phyloP scores from a whole-genome alignment of 92 coral and sea anemone species.

The Palythoa caribaeorum region DNA sequence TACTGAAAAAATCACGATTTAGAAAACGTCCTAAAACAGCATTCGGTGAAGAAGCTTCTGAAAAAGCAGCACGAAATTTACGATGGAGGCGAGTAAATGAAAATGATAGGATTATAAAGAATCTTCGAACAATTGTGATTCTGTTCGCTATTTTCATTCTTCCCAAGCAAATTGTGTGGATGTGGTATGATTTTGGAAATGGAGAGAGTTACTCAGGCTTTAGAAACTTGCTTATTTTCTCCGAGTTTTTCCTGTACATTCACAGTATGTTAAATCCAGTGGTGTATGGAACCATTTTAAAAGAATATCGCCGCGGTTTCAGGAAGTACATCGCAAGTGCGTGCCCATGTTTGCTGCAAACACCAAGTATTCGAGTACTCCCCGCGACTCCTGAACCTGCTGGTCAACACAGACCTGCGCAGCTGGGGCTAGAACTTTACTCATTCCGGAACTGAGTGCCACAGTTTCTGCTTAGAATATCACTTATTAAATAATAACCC shows the following conservation, averaged over 20 bases:
- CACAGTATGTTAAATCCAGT: conserved; percentile 85
- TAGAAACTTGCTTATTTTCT: conserved; percentile 58
- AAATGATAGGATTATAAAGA: conserved; percentile 76
- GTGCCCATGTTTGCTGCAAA: conserved; percentile 35
- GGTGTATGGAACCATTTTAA: conserved; percentile 80
- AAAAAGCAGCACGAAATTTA: conserved; percentile 1
- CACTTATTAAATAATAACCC: too few species aligned
- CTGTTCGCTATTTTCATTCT: conserved; percentile 78
- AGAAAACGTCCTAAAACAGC: not conserved
- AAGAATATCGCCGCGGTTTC: conserved; percentile 76
- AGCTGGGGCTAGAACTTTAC: not conserved
- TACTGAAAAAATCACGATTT: conserved; percentile 48
- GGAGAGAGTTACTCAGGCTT: conserved; percentile 63
- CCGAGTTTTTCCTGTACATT: conserved; percentile 77
- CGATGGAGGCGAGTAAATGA: conserved; percentile 46
- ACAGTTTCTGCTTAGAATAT: not conserved
- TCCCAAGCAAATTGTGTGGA: conserved; percentile 83
- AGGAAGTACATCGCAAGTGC: conserved; percentile 50
- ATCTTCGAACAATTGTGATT: conserved; percentile 68
- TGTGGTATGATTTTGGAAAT: conserved; percentile 84
- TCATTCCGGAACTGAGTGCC: not conserved
- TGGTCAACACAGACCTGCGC: not conserved
- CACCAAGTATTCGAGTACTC: not conserved
- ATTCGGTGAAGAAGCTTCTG: not conserved
- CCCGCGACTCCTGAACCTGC: conserved; percentile 9